Conservation (phyloP, 1,140 invertebrate species). For the Meloidogyne exigua region DNA sequence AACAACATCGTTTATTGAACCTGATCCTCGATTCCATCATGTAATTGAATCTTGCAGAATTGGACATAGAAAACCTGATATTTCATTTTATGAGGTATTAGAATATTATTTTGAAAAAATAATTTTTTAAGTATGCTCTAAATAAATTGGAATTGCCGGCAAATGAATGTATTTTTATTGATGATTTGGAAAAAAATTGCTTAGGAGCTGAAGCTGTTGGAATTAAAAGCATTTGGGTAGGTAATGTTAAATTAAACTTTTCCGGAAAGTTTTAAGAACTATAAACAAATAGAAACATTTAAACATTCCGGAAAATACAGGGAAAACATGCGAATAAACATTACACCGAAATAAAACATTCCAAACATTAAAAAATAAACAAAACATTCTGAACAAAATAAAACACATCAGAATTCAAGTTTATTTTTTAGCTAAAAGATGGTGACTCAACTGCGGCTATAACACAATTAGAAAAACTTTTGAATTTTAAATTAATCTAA, state of each 20-base stretch:
- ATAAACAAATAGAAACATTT: background rate
- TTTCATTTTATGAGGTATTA: conserved; percentile 25
- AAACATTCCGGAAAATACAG: background rate
- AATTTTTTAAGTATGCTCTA: conserved; percentile 16
- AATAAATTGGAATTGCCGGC: conserved; percentile 22
- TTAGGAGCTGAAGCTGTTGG: conserved; percentile 41
- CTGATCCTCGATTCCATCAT: conserved; percentile 23
- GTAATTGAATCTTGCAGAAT: conserved; percentile 36
- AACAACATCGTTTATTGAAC: conserved; percentile 22
- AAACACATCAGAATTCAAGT: no score
- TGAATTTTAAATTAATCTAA: conserved; percentile 12
- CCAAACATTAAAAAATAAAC: no score
- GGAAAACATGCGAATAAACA: background rate
- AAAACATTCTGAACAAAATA: no score
- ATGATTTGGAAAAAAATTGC: conserved; percentile 40
- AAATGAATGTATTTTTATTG: conserved; percentile 36
- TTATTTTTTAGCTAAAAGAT: conserved; percentile 13
- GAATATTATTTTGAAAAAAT: background rate
- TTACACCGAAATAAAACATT: background rate
- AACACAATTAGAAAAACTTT: conserved; percentile 5
- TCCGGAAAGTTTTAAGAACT: background rate
- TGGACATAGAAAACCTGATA: conserved; percentile 30
- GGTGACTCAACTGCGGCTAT: background rate
- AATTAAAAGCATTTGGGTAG: conserved; percentile 27
- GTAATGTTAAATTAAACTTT: background rate